Base-by-base conservation (phyloP, 1,140 invertebrate species). In the Psilanteris sp. region DNA sequence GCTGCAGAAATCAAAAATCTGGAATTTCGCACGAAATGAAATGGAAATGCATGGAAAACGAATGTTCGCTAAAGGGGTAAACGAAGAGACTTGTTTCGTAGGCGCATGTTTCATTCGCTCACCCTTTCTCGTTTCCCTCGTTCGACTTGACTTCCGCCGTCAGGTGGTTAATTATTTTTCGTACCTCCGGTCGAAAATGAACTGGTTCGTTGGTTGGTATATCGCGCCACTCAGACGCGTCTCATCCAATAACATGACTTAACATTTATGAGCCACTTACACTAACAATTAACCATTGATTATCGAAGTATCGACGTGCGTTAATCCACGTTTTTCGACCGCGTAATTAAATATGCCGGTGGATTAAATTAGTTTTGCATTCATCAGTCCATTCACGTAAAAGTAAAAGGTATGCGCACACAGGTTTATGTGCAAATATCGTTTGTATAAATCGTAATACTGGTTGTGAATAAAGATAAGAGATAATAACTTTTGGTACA, bases 111-210 rank as follows among this genome's bases (percentile, higher is more conserved):
- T 0, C 20, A 26, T 3, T 20, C 26, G 16, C 11, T 5, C 18
- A 20, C 18, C 18, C 31, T 46, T 13, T 36, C 55, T 46, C 55
- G 55, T 36, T 61, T 36, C 14, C 20, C 20, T 7, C 15, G 6
- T 61, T 57, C 31, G 18, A 61, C 29, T 61, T 37, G 11, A 61
- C n/a, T 59, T 61, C 39, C 41, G 37, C 39, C 54, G 41, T 62
- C 57, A 39, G 10, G 57, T 39, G 32, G 61, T 66, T 66, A 43
- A 66, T 54, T 66, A 54, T 66, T 66, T 66, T 54, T 66, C 59
- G 18, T 64, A 32, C 46, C 46, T 52, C 27, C 61, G 29, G 34
- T 66, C 27, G 20, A 36, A 54, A 66, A 66, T 66, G 46, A 66
- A 66, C 37, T 54, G 6, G 11, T 54, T 54, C 18, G 26, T 26